Evolutionary conservation across 2,113 vertebrate genomes (phyloP).

Genomic region (Cyanoderma ruficeps): DNA sequence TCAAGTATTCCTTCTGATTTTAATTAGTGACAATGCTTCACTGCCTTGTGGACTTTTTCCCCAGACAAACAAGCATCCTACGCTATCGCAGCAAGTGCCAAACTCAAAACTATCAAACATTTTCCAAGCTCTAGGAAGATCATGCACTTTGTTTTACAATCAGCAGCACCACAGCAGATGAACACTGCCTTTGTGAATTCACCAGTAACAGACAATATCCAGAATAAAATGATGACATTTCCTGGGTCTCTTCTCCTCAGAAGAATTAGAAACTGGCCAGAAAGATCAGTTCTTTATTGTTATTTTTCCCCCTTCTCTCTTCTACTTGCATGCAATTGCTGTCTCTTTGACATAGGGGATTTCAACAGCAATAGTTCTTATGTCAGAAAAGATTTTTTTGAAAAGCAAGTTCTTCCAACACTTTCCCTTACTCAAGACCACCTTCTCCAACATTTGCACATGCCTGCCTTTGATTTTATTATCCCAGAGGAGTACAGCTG

Average conservation of each 20-base stretch:
- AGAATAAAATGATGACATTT: neutral
- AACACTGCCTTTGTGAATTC: neutral
- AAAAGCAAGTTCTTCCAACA: neutral
- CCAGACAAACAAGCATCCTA: conserved; percentile 16
- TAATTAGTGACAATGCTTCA: conserved; percentile 22
- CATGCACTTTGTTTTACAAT: neutral
- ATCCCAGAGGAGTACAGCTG: neutral
- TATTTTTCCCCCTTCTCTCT: neutral
- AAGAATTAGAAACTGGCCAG: neutral
- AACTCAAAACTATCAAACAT: neutral
- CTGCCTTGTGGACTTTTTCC: neutral
- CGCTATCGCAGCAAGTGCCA: neutral
- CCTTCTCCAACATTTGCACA: neutral
- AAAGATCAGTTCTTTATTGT: neutral
- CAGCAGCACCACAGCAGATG: neutral
- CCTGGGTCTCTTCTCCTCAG: neutral
- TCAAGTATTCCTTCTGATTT: conserved; percentile 41
- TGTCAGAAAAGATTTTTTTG: neutral
- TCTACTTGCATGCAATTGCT: neutral
- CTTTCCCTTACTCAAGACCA: neutral
- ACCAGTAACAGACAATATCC: neutral
- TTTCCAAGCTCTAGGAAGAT: neutral
- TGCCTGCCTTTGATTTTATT: neutral
- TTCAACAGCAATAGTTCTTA: neutral
- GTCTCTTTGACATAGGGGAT: neutral